Percentiles rank a stretch among this genome's conserved stretches.
phyloP scores from a whole-genome alignment of 2,888 invertebrate genomes.

The Chaitophorus viminalis region DNA sequence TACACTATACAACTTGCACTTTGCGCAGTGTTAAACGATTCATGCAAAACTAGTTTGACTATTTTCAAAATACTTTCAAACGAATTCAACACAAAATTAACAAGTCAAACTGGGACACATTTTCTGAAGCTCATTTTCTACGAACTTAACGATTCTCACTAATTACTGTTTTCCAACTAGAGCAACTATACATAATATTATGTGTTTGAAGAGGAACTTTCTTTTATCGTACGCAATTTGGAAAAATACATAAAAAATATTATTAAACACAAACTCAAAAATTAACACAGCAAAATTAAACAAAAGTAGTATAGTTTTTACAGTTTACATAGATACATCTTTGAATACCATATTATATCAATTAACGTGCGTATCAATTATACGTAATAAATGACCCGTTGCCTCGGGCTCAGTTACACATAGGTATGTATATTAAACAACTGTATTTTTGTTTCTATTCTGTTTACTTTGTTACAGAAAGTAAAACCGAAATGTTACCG shows the following conservation, averaged over 20 bases:
- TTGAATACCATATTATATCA: not conserved
- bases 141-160: not conserved
- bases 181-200: not conserved
- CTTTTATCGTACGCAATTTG: not conserved
- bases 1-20: not conserved
- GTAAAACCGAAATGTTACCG: conserved; percentile 12
- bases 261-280: conserved; percentile 3
- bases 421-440: not conserved
- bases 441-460: not conserved
- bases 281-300: conserved; percentile 11
- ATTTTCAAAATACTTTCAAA: not conserved
- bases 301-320: conserved; percentile 6
- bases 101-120: not conserved
- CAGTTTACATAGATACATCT: not conserved
- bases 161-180: not conserved
- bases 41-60: not conserved
- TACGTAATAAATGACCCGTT: too few relatives aligned
- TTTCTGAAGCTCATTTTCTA: not conserved
- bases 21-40: not conserved
- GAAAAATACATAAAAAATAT: not conserved
- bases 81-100: not conserved
- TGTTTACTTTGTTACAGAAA: conserved; percentile 18
- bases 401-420: not conserved
- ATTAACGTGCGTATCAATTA: too few relatives aligned
- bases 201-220: not conserved